Base-by-base conservation (phyloP, 2,888 invertebrate genomes). In the Troilus luridus region DNA sequence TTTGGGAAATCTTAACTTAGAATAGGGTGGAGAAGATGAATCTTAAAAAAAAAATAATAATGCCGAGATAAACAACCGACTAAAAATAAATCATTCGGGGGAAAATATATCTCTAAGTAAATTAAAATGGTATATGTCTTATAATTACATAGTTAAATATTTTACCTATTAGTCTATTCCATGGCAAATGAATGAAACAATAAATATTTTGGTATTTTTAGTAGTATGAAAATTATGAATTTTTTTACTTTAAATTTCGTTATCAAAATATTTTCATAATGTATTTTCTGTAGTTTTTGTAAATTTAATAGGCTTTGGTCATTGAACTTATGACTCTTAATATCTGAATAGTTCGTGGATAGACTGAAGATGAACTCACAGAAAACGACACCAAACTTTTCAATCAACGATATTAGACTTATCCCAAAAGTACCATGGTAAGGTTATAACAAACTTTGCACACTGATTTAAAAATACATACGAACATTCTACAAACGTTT, bases 1-100 rank as follows among this genome's bases (percentile, higher is more conserved):
- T 89, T 89, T 54, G 64, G 89, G 64, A 62, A 89, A 89, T n/a
- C 85, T 85, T 58, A 85, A 85, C 85, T 85, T 85, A 85, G 85
- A 85, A 54, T 85, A 58, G 85, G 85, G 85, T n/a, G 56, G 56
- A 56, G 85, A 8, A n/a, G 56, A 21, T 21, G 56, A 85, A 85
- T 58, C 85, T n/a, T 85, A 1, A 8, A 19, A 54, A 54, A 81
- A 67, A 24, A 67, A 72, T 72, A 72, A 72, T 72, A 41, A 24
- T 41, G 17, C 17, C 24, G 11, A 2, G 67, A 67, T 12, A 77
- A 77, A 77, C 27, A 77, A 77, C 72, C 27, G 10, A 6, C 27
- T 77, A 27, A 77, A 77, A 41, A 77, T 77, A 41, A n/a, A 67
- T 24, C 24, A 24, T 12, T 10, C 2, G 14, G 7, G n/a, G 24